phyloP scores from a whole-genome alignment of 2,888 invertebrate species.

The Byasa hedistus region DNA sequence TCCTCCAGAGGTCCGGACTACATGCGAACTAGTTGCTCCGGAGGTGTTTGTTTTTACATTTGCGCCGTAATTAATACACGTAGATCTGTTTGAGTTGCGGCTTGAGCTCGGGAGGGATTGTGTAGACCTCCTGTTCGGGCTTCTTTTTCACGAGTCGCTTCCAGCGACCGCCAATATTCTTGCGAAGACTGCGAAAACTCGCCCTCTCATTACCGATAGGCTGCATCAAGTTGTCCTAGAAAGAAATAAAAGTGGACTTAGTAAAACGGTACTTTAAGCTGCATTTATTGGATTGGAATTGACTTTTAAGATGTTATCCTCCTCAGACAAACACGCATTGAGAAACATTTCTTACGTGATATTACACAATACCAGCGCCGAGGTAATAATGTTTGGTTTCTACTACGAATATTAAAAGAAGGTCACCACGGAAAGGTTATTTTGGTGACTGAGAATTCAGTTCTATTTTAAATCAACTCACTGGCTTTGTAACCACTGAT shows the following conservation, averaged over 20 bases:
- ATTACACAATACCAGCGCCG: constrained; percentile 56
- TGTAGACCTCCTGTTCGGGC: constrained; percentile 88
- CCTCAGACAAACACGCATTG: constrained; percentile 57
- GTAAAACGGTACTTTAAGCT: constrained; percentile 35
- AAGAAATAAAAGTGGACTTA: constrained; percentile 59
- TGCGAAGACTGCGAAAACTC: constrained; percentile 90
- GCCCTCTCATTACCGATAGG: constrained; percentile 84
- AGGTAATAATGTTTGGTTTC: constrained; percentile 52
- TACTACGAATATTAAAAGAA: constrained; percentile 46
- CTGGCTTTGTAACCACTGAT: background rate
- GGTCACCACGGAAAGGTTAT: constrained; percentile 36
- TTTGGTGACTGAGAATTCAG: background rate
- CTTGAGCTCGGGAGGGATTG: constrained; percentile 92
- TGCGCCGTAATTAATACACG: constrained; percentile 82
- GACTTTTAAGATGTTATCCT: constrained; percentile 57
- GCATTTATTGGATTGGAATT: constrained; percentile 33
- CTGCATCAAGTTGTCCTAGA: constrained; percentile 89
- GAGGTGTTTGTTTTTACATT: constrained; percentile 38
- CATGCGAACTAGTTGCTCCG: constrained; percentile 28
- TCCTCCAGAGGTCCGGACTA: constrained; percentile 26
- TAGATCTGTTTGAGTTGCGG: constrained; percentile 94
- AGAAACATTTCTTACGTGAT: constrained; percentile 51
- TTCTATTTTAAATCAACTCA: constrained; percentile 32
- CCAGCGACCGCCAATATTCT: constrained; percentile 92
- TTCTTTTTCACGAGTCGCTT: constrained; percentile 91